Evolutionary conservation across 53 echinoderm and acorn worm species (phyloP).

Genomic region (Actinopyga echinites): DNA sequence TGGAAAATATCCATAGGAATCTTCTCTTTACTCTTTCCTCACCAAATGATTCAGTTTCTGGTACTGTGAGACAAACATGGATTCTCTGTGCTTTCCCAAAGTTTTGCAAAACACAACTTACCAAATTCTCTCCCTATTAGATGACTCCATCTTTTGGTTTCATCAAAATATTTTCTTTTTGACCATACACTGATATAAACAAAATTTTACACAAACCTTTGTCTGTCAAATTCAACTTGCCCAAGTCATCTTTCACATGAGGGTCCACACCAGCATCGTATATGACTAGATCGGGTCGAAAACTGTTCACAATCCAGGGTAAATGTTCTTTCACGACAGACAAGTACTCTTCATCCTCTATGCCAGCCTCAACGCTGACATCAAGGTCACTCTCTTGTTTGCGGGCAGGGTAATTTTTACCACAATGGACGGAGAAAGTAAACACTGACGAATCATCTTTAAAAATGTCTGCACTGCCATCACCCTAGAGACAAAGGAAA

Average conservation of each 20-base stretch:
- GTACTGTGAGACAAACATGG: no score
- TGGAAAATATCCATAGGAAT: no score
- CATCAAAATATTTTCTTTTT: neutral
- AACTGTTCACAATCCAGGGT: constrained; percentile 60
- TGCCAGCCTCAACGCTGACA: constrained; percentile 53
- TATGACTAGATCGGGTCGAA: constrained; percentile 64
- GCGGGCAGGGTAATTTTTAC: constrained; percentile 72
- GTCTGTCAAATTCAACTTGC: constrained; percentile 70
- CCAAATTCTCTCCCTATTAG: no score
- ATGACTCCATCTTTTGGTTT: neutral
- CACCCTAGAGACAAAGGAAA: constrained; percentile 50
- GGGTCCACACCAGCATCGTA: constrained; percentile 85
- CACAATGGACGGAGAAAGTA: constrained; percentile 80
- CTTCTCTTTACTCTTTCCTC: no score
- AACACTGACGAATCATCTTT: constrained; percentile 58
- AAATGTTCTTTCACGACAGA: constrained; percentile 55
- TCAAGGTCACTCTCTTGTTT: constrained; percentile 76
- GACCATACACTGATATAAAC: neutral
- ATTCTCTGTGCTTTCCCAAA: no score
- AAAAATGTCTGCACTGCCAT: constrained; percentile 80
- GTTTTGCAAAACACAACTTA: no score
- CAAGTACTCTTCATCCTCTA: constrained; percentile 64
- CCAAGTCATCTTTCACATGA: constrained; percentile 66
- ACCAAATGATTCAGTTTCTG: no score
- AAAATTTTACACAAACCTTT: constrained; percentile 40